These are phyloP conservation scores for Lithophane socia DNA, from an alignment of 2,888 invertebrate genomes.

Conservation along the genomic window DNA sequence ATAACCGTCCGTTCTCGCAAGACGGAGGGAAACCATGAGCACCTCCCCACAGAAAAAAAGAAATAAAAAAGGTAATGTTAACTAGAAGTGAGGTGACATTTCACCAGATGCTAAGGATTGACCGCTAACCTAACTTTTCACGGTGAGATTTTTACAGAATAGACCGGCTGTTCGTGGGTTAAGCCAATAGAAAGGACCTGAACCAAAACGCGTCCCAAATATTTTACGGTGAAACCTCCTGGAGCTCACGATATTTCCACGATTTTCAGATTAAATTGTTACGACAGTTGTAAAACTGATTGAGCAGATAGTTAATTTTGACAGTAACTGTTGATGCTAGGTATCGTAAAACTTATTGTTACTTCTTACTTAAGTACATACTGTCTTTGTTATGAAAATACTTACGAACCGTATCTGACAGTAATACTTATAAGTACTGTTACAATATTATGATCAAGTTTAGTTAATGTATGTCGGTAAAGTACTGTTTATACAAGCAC, in stretches of 20 bases:
- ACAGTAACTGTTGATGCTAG: slow-evolving; percentile 1
- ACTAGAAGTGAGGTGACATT: no score
- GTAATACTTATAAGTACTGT: not conserved
- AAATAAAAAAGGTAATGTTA: no score
- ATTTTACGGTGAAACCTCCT: slow-evolving; percentile 23
- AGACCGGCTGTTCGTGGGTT: not conserved
- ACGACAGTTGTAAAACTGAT: slow-evolving; percentile 33
- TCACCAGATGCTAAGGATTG: no score
- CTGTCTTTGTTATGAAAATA: slow-evolving; percentile 6
- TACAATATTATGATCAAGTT: slow-evolving; percentile 15
- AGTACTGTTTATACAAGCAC: not conserved
- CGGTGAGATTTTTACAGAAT: no score
- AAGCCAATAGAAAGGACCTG: slow-evolving; percentile 23
- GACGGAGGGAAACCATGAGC: no score
- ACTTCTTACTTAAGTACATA: slow-evolving; percentile 1
- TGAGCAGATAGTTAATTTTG: slow-evolving; percentile 16
- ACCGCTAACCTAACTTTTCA: no score
- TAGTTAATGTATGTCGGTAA: not conserved
- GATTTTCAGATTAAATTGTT: slow-evolving; percentile 44
- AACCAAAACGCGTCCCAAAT: slow-evolving; percentile 7
- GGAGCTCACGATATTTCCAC: slow-evolving; percentile 3
- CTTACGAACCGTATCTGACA: slow-evolving; percentile 2
- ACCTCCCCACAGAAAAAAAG: no score
- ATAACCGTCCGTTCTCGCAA: no score
- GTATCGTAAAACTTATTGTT: slow-evolving; percentile 33